These are phyloP conservation scores for Limnephilus auricula DNA, from an alignment of 2,888 invertebrate species.

Conservation along the genomic window DNA sequence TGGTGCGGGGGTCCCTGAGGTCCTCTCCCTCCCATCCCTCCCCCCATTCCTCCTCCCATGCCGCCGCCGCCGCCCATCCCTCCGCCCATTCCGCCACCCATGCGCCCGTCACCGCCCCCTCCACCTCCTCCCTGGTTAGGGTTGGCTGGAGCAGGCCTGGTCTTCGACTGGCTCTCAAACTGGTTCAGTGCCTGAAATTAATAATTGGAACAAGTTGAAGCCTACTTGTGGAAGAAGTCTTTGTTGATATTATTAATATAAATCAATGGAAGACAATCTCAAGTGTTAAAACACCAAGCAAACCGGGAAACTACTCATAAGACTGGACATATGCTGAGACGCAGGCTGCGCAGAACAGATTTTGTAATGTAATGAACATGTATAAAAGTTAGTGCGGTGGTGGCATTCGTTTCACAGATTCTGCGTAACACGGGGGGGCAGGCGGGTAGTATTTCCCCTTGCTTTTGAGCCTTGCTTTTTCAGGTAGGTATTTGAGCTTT, in stretches of 20 bases:
- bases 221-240: background rate
- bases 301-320: too few species aligned
- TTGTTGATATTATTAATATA: too few species aligned
- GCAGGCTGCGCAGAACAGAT: too few species aligned
- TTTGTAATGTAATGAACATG: too few species aligned
- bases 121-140: conserved; percentile 77
- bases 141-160: conserved; percentile 88
- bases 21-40: conserved; percentile 77
- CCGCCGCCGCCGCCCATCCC: conserved; percentile 73
- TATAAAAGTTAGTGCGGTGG: too few species aligned
- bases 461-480: too few species aligned
- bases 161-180: conserved; percentile 95
- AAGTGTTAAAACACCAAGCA: background rate
- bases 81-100: conserved; percentile 76
- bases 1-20: conserved; percentile 73
- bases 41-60: conserved; percentile 71
- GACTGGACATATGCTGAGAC: too few species aligned
- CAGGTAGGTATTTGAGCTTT: too few species aligned
- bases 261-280: background rate
- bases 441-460: too few species aligned
- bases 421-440: too few species aligned
- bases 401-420: too few species aligned
- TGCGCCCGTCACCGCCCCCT: conserved; percentile 77
- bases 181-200: conserved; percentile 81
- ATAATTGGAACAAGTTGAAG: background rate